Evolutionary conservation across 2,888 invertebrate genomes (phyloP), one percentile per base, ranked within the genome.

Genomic region (Cataglyphis altisquamis): DNA sequence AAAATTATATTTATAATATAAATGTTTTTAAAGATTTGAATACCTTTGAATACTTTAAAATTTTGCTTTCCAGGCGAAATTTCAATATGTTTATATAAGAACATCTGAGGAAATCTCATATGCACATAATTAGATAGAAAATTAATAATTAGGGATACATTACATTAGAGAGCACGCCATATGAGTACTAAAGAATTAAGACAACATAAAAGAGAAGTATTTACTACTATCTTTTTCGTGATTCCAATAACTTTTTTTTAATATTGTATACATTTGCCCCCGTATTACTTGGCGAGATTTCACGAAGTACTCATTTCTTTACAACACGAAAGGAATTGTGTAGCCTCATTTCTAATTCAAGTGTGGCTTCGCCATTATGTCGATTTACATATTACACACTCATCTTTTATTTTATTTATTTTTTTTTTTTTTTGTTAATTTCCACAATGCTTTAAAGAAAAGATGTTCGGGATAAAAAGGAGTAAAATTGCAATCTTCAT

Each of bases 321-420:
- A 84, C 86, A 90, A 90, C 92, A 91, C 90, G 86, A 90, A 91
- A 92, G 91, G 89, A 91, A 90, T 89, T 84, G 77, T 84, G 77
- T 67, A 81, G 84, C 86, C 86, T 87, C 87, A 60, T 85, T 67
- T 57, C 74, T 62, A 80, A 63, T 84, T 83, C 55, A 57, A 73
- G 84, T 82, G 67, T 66, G 41, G 10, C 55, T 70, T 72, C 18
- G 41, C 21, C 77, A 25, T 66, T 82, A 63, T 45, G 25, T 74
- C 52, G 39, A 73, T 83, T 70, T 77, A 21, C 70, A 18, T 70
- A 67, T 41, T 52, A 18, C 36, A 73, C 29, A 60, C n/a, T 63
- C 67, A 74, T 78, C 41, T 81, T 67, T 48, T 67, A 63, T 3
- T 70, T 72, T n/a, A n/a, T n/a, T n/a, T n/a, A n/a, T n/a, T 82